phyloP scores from a whole-genome alignment of 2,797 vertebrate species.

The Enteromius treurensis region DNA sequence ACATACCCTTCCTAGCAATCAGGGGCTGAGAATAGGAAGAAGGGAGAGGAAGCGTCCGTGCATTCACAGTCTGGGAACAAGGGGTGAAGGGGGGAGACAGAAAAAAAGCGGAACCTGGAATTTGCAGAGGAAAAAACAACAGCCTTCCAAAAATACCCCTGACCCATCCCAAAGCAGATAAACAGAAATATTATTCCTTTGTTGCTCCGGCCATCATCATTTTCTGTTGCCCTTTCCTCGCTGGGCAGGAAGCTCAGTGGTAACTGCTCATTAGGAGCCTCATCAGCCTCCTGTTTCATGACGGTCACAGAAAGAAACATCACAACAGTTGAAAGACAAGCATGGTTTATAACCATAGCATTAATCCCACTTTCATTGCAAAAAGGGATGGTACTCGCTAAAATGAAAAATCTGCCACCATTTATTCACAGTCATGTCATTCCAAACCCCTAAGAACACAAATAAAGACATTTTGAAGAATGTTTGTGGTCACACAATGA shows the following conservation, averaged over 20 bases:
- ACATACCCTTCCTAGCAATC: slow-evolving; percentile 78
- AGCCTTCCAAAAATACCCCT: slow-evolving; percentile 80
- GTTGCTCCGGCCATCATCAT: slow-evolving; percentile 68
- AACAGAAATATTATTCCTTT: slow-evolving; percentile 77
- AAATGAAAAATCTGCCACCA: background rate
- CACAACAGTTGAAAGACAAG: slow-evolving; percentile 16
- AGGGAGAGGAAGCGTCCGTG: slow-evolving; percentile 80
- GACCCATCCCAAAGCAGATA: slow-evolving; percentile 80
- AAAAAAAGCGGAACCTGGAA: slow-evolving; percentile 84
- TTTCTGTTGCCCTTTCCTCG: slow-evolving; percentile 58
- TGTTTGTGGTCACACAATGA: background rate
- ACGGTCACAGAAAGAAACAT: slow-evolving; percentile 50
- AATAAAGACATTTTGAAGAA: background rate
- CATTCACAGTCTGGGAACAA: slow-evolving; percentile 84
- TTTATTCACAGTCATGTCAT: background rate
- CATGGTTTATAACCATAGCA: background rate
- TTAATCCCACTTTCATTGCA: background rate
- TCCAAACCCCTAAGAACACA: background rate
- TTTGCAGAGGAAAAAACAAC: slow-evolving; percentile 85
- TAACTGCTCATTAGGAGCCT: slow-evolving; percentile 55
- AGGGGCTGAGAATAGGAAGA: slow-evolving; percentile 84
- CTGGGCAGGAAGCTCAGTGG: slow-evolving; percentile 56
- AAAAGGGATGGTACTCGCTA: background rate
- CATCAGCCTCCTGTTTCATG: slow-evolving; percentile 57
- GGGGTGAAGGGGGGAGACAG: slow-evolving; percentile 74